Base-by-base conservation (phyloP, 2,888 invertebrate species). In the Papilio elwesi region DNA sequence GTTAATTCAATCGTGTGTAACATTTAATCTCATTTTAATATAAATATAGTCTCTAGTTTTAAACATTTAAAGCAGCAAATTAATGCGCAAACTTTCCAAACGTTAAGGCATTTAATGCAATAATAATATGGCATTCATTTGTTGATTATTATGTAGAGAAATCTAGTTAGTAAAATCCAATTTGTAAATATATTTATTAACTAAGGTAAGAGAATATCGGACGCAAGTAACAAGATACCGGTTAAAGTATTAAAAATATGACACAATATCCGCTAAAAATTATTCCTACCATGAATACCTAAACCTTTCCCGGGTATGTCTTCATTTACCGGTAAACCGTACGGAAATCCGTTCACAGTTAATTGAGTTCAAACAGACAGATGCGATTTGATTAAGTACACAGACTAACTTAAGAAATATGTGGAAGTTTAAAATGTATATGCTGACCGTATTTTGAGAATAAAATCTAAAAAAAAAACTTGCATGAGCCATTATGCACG, bases 401-500 rank as follows among this genome's bases (percentile, higher is more conserved):
- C 9, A 26, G 4, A 26, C 26, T 26, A 26, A 9, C 6, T 7
- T 43, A 43, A 43, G 6, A 43, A 43, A 9, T 43, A 43, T 6
- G 43, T 9, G 7, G 9, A 43, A 43, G 9, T 43, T 43, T 43
- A 9, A 9, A 4, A 43, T 26, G 26, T 63, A 59, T 74, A 47
- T 78, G 67, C 75, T 65, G 72, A 78, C 77, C 49, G 51, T 77
- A 78, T 75, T 38, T 15, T n/a, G 43, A 69, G 64, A 75, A 63
- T 74, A 76, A 74, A 74, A 76, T 75, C 76, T 26, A 26, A 26
- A 26, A 26, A 26, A 26, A 26, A 73, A 78, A 74, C 69, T 76
- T 74, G 74, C 75, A 76, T 73, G 73, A 70, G 59, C 70, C 74
- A 59, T 70, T 73, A 78, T 75, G 79, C 70, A 78, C 77, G 76